A percentile compares a stretch with the other conserved stretches of the same genome.
Conservation (phyloP, 2,113 vertebrate genomes). For the Triplophysa rosa region DNA sequence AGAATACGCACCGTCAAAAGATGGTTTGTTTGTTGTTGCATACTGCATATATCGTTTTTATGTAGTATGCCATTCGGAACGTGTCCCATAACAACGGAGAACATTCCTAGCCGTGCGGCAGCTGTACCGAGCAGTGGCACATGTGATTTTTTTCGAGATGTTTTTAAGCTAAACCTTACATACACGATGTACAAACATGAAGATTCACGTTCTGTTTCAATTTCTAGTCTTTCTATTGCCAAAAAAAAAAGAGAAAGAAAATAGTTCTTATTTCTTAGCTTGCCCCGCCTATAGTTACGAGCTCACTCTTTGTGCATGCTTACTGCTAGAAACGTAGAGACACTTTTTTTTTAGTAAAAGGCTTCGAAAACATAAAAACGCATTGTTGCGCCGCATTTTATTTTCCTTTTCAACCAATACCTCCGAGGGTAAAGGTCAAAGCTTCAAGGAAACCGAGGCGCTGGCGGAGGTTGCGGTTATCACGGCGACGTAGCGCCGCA, state of each 20-base stretch:
- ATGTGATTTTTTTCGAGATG: constrained; percentile 4
- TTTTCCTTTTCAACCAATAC: constrained; percentile 43
- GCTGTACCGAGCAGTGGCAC: constrained; percentile 29
- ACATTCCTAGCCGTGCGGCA: constrained; percentile 33
- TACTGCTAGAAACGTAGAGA: constrained; percentile 52
- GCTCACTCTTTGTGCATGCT: constrained; percentile 54
- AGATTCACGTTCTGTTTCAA: constrained; percentile 37
- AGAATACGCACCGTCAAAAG: background rate
- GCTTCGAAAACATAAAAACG: constrained; percentile 28
- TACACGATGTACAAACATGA: constrained; percentile 45
- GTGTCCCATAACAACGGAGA: constrained; percentile 3
- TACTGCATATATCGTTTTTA: background rate
- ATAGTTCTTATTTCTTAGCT: constrained; percentile 48
- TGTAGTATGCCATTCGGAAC: background rate
- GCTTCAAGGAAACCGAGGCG: background rate
- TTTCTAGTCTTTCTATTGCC: constrained; percentile 55
- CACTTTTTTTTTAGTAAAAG: constrained; percentile 48
- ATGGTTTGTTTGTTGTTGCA: background rate
- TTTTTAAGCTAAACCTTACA: constrained; percentile 41
- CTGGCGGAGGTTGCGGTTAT: background rate
- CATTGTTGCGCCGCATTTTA: constrained; percentile 32
- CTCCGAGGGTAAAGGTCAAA: constrained; percentile 25
- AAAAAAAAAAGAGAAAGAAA: constrained; percentile 28
- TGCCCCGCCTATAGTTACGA: constrained; percentile 52
- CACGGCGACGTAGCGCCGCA: too few relatives aligned